A percentile compares a stretch with the other conserved stretches of the same genome.
These are phyloP conservation scores for Moxostoma hubbsi DNA, from an alignment of 2,797 vertebrate species.

Conservation along the genomic window DNA sequence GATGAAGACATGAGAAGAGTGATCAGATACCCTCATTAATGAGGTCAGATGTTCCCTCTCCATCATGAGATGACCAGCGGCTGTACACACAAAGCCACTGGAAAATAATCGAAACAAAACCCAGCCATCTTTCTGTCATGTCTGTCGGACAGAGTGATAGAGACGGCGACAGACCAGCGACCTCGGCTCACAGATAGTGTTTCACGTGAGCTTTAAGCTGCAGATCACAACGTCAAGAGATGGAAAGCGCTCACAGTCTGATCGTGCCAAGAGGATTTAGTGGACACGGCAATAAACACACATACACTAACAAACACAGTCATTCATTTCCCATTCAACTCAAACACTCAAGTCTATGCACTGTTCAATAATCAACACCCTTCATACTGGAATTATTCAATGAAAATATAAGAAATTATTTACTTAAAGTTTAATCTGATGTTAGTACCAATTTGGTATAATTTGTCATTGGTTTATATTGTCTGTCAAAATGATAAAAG, in stretches of 20 bases:
- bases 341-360: too few species aligned
- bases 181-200: constrained; percentile 65
- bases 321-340: background rate
- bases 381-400: too few species aligned
- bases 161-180: constrained; percentile 68
- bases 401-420: too few species aligned
- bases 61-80: constrained; percentile 43
- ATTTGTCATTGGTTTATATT: too few species aligned
- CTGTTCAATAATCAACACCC: too few species aligned
- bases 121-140: constrained; percentile 46
- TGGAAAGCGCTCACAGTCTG: constrained; percentile 53
- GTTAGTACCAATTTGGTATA: too few species aligned
- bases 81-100: constrained; percentile 57
- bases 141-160: constrained; percentile 66
- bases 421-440: too few species aligned
- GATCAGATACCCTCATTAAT: constrained; percentile 35
- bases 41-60: constrained; percentile 47
- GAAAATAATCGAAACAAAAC: constrained; percentile 69
- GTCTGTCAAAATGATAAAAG: too few species aligned
- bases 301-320: background rate
- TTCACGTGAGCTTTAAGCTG: constrained; percentile 57
- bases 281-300: background rate
- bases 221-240: constrained; percentile 54
- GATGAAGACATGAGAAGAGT: too few species aligned
- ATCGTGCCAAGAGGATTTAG: constrained; percentile 49